phyloP scores from a whole-genome alignment of 2,113 vertebrate species.

The Tachuris rubrigastra region DNA sequence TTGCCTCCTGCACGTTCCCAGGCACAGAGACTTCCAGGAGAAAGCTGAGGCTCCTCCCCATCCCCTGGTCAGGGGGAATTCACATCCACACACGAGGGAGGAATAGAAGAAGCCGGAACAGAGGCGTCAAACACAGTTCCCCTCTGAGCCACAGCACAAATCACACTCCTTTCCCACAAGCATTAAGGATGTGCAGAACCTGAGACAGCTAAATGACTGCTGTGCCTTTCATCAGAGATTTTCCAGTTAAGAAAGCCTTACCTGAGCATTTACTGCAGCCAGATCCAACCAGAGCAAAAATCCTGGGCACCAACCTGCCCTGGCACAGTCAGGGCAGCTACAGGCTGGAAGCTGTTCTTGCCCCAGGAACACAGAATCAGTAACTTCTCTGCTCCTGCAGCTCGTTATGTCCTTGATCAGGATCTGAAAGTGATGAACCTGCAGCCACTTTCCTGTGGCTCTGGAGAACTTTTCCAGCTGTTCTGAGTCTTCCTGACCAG shows the following conservation, averaged over 20 bases:
- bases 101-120: neutral
- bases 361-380: neutral
- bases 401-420: neutral
- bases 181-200: neutral
- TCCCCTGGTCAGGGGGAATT: neutral
- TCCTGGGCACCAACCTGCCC: fast-evolving
- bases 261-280: neutral
- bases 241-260: neutral
- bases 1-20: neutral
- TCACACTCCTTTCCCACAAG: neutral
- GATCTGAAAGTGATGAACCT: neutral
- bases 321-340: neutral
- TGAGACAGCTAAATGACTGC: neutral
- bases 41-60: neutral
- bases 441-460: neutral
- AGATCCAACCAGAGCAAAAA: neutral
- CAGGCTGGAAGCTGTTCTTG: neutral
- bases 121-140: neutral
- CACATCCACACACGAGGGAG: neutral
- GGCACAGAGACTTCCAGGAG: neutral
- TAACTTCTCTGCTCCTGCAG: neutral
- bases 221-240: neutral
- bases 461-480: neutral
- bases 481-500: neutral
- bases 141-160: neutral